Conservation (phyloP, 1,140 invertebrate genomes). For the Atta colombica region DNA sequence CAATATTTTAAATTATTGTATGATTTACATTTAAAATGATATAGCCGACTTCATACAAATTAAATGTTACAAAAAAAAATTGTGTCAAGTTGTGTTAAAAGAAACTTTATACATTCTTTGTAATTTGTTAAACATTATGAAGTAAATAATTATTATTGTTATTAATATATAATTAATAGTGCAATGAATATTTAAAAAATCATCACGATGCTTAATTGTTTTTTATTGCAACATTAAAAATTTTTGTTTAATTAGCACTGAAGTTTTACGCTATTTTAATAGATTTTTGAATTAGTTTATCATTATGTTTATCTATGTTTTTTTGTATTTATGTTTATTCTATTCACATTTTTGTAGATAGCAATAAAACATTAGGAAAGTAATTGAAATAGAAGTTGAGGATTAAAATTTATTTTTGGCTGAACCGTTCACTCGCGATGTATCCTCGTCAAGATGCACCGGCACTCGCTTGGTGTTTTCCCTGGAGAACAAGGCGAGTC, state of each 20-base stretch:
- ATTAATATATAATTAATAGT: too few relatives aligned
- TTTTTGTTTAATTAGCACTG: background rate
- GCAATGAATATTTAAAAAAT: too few relatives aligned
- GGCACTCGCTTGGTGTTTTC: constrained; percentile 25
- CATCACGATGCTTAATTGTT: too few relatives aligned
- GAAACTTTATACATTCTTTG: background rate
- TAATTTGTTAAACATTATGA: background rate
- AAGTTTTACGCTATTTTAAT: constrained; percentile 8
- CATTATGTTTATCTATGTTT: background rate
- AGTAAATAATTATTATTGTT: too few relatives aligned
- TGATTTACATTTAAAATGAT: background rate
- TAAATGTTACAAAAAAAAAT: constrained; percentile 1
- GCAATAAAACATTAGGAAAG: background rate
- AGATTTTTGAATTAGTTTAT: background rate
- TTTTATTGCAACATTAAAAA: background rate
- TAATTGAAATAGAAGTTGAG: constrained; percentile 18
- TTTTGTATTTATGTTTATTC: background rate
- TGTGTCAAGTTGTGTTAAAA: background rate
- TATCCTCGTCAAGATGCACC: constrained; percentile 38
- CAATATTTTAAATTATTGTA: background rate
- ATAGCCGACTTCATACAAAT: background rate
- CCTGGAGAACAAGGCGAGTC: constrained; percentile 68
- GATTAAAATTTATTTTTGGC: constrained; percentile 16
- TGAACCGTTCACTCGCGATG: background rate
- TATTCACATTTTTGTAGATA: background rate